Percentiles rank a stretch among this genome's conserved stretches.
Evolutionary conservation across 2,113 vertebrate species (phyloP).

Genomic region (Macquaria ambigua): DNA sequence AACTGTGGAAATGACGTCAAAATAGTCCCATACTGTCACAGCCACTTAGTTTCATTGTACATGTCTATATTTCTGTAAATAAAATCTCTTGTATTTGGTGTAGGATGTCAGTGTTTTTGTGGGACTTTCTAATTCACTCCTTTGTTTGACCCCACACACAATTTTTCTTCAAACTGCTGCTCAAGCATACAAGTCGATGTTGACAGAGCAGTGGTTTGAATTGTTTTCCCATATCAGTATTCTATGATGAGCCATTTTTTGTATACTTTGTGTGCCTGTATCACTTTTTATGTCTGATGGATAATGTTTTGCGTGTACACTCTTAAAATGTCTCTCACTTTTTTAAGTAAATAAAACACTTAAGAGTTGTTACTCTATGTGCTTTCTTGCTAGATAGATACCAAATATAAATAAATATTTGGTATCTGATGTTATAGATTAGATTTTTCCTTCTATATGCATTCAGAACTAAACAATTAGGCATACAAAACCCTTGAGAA

Average conservation of each 20-base stretch:
- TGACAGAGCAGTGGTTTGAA: slow-evolving; percentile 34
- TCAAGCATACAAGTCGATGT: slow-evolving; percentile 32
- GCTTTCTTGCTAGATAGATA: not conserved
- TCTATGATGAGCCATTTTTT: slow-evolving; percentile 74
- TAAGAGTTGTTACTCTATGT: not conserved
- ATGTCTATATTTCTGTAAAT: slow-evolving; percentile 71
- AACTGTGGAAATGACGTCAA: slow-evolving; percentile 83
- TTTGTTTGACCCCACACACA: slow-evolving; percentile 31
- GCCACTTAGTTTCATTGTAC: slow-evolving; percentile 44
- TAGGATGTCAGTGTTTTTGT: not conserved
- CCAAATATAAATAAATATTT: not conserved
- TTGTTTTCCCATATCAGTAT: slow-evolving; percentile 74
- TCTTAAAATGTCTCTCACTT: slow-evolving; percentile 72
- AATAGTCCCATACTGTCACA: slow-evolving; percentile 58
- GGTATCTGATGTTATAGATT: not conserved
- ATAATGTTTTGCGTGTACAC: slow-evolving; percentile 74
- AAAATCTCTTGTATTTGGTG: slow-evolving; percentile 47
- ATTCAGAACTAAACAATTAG: not conserved
- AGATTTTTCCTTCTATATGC: not conserved
- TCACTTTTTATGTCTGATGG: slow-evolving; percentile 68
- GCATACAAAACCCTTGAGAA: not conserved
- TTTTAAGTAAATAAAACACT: slow-evolving; percentile 83
- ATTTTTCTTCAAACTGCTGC: slow-evolving; percentile 31
- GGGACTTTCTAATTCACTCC: slow-evolving; percentile 38
- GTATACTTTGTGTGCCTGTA: slow-evolving; percentile 66